phyloP scores from a whole-genome alignment of 1,140 invertebrate genomes.

The Drosophila watanabei region DNA sequence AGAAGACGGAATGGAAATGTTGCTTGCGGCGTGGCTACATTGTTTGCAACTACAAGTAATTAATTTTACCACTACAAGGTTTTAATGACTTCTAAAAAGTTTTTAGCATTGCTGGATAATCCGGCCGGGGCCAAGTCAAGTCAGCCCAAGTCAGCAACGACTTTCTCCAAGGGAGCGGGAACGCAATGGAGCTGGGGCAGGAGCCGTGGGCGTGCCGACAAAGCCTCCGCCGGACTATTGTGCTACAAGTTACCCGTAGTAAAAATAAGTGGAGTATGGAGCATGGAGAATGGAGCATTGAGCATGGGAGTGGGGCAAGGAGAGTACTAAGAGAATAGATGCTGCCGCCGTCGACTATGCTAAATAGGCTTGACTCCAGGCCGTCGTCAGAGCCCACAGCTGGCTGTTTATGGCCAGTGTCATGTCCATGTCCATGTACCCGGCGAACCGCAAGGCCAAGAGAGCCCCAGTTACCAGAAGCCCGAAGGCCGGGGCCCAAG shows the following conservation, averaged over 20 bases:
- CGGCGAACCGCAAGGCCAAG: slow-evolving; percentile 62
- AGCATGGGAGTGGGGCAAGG: slow-evolving; percentile 7
- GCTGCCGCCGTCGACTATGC: slow-evolving; percentile 20
- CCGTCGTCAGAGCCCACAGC: slow-evolving; percentile 29
- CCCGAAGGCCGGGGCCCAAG: slow-evolving; percentile 22
- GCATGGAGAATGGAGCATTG: slow-evolving; percentile 21
- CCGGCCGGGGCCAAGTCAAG: slow-evolving; percentile 58
- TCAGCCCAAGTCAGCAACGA: slow-evolving; percentile 62
- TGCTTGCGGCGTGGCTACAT: slow-evolving; percentile 83
- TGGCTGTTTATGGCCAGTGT: slow-evolving; percentile 50
- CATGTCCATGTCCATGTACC: slow-evolving; percentile 55
- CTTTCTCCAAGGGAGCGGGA: slow-evolving; percentile 12
- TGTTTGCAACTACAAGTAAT: slow-evolving; percentile 85
- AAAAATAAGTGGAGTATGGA: slow-evolving; percentile 57
- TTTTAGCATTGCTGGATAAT: slow-evolving; percentile 84
- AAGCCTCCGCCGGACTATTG: slow-evolving; percentile 74
- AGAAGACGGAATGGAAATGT: slow-evolving; percentile 66
- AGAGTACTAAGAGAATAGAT: slow-evolving; percentile 35
- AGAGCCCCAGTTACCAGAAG: slow-evolving; percentile 21
- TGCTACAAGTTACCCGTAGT: slow-evolving; percentile 70
- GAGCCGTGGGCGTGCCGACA: slow-evolving; percentile 67
- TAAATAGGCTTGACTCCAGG: slow-evolving; percentile 45
- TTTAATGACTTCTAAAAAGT: slow-evolving; percentile 85
- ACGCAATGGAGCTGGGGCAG: neutral
- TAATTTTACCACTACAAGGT: slow-evolving; percentile 85